A percentile compares a stretch with the other conserved stretches of the same genome.
Evolutionary conservation across 1,140 invertebrate genomes (phyloP).

Genomic region (Hormaphis cornu): DNA sequence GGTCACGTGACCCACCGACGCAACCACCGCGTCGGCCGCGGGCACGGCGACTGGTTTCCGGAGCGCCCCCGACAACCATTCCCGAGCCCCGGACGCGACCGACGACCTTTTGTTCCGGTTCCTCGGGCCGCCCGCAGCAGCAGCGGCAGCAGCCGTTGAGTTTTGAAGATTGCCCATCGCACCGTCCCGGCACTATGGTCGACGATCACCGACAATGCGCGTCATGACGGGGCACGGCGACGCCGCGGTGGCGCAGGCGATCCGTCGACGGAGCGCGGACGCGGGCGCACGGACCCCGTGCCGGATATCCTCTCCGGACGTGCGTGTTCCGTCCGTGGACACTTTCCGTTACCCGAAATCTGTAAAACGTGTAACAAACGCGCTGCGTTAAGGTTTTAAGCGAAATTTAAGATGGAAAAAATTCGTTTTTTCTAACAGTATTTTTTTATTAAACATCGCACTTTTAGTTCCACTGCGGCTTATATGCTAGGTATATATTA

Average conservation of each 20-base stretch:
- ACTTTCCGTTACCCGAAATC: background rate
- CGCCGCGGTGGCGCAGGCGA: background rate
- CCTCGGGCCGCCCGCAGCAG: background rate
- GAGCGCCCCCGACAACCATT: conserved; percentile 22
- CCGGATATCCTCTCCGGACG: conserved; percentile 26
- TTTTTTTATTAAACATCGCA: too few relatives aligned
- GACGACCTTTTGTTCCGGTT: conserved; percentile 12
- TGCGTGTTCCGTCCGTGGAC: background rate
- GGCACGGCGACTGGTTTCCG: conserved; percentile 24
- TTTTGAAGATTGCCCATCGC: conserved; percentile 20
- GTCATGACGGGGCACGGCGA: too few relatives aligned
- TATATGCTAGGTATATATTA: too few relatives aligned
- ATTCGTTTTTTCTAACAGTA: too few relatives aligned
- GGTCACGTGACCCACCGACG: conserved; percentile 23
- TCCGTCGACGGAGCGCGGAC: background rate
- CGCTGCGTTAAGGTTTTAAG: too few relatives aligned
- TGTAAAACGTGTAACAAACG: too few relatives aligned
- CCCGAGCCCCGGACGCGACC: background rate
- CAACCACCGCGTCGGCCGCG: background rate
- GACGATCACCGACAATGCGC: background rate
- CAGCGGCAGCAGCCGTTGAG: background rate
- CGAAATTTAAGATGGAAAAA: too few relatives aligned
- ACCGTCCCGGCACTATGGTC: conserved; percentile 1
- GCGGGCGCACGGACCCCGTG: background rate
- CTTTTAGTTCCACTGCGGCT: too few relatives aligned